Evolutionary conservation across 2,797 vertebrate genomes (phyloP), one percentile per base, ranked within the genome.

Genomic region (Poecilia picta): DNA sequence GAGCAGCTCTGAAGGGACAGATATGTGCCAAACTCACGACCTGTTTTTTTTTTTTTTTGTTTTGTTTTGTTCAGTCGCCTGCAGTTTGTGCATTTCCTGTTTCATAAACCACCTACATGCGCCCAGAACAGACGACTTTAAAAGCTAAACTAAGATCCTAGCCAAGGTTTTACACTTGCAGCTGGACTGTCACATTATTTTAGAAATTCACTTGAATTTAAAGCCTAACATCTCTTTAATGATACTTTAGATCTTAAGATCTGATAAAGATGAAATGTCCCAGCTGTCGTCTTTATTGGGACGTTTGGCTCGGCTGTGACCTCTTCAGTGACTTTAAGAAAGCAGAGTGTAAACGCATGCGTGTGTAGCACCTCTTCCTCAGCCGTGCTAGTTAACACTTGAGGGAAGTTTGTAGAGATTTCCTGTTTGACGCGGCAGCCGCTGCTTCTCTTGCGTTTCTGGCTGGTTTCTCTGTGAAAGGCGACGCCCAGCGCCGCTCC

Each of bases 391-490:
- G 80, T 89, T 89, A 70, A 89, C 77, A 66, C 87, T 76, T 59
- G n/a, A 79, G 64, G 83, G 83, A 91, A 88, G 86, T 46, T 85
- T 76, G 0, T 1, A 49, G 6, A 1, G 8, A 43, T 79, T 93
- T 93, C 90, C 92, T 90, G 88, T 91, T 87, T 90, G 79, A 85
- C 78, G 81, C 82, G 78, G 80, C 53, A 75, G 31, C 76, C 46
- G 10, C 71, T 33, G 46, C 79, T 83, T 77, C 78, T 77, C 70
- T 70, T 15, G 36, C 46, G 16, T 74, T 53, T 39, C n/a, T 74
- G 31, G n/a, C 74, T 77, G 1, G 2, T 72, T 28, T 49, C 8
- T 73, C 20, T 74, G 76, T n/a, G 70, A 0, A 7, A 47, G 25
- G 39, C 2, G 70, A 76, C 53, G 39, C 39, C 36, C 73, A 15